A percentile compares a stretch with the other conserved stretches of the same genome.
phyloP scores from a whole-genome alignment of 2,113 vertebrate genomes.

The Macrotus californicus region DNA sequence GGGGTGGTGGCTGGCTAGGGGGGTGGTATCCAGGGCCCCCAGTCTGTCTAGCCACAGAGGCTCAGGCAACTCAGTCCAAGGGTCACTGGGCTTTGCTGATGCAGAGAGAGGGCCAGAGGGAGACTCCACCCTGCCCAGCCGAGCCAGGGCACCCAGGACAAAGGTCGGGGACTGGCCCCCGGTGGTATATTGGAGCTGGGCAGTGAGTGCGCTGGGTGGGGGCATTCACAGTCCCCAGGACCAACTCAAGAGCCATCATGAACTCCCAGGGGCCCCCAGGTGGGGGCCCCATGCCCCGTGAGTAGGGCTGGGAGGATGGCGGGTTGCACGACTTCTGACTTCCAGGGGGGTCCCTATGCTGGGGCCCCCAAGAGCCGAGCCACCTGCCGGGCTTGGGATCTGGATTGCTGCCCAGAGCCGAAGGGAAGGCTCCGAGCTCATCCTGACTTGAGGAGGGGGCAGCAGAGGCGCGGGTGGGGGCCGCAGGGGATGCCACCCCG shows the following conservation, averaged over 20 bases:
- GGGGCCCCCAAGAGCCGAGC: not conserved
- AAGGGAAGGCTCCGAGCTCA: not conserved
- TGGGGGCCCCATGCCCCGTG: not conserved
- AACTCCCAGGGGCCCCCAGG: constrained; percentile 33
- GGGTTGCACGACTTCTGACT: not conserved
- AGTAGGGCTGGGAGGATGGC: constrained; percentile 32
- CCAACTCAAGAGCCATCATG: constrained; percentile 38
- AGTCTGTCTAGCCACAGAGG: not conserved
- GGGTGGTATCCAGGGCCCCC: not conserved
- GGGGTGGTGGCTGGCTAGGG: not conserved
- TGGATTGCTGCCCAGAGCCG: not conserved
- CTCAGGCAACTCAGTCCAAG: constrained; percentile 51
- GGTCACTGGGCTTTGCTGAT: constrained; percentile 66
- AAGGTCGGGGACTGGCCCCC: constrained; percentile 53
- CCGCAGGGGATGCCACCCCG: rapidly evolving
- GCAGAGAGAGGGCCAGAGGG: constrained; percentile 10
- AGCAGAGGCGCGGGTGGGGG: not conserved
- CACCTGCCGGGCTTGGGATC: not conserved
- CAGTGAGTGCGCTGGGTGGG: constrained; percentile 1
- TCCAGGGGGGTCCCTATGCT: not conserved
- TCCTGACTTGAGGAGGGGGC: not conserved
- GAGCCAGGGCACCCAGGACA: constrained; percentile 40
- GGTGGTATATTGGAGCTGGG: constrained; percentile 18
- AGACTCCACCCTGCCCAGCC: constrained; percentile 50
- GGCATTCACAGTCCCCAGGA: not conserved